A percentile compares a stretch with the other conserved stretches of the same genome.
Evolutionary conservation across 2,113 vertebrate species (phyloP).

Genomic region (Hemiscyllium ocellatum): DNA sequence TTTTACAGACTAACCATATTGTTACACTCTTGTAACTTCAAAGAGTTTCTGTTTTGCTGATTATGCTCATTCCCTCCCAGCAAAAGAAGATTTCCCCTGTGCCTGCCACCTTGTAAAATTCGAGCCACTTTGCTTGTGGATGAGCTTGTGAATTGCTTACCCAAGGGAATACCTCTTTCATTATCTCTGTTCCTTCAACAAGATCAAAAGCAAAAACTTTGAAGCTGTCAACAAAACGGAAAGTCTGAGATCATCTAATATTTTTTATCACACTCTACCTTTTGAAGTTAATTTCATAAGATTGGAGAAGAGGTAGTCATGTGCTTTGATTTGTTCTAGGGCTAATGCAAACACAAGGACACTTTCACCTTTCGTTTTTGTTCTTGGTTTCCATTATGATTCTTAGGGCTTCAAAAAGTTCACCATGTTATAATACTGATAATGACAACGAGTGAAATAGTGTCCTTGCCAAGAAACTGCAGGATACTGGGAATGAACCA

Average conservation of each 20-base stretch:
- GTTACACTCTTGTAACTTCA: background rate
- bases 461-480: constrained; percentile 6
- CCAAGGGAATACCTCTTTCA: background rate
- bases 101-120: background rate
- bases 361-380: background rate
- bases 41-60: background rate
- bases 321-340: background rate
- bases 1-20: background rate
- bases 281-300: constrained; percentile 15
- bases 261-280: background rate
- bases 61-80: background rate
- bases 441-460: background rate
- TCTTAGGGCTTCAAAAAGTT: background rate
- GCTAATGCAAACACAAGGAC: background rate
- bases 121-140: background rate
- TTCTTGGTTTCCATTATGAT: background rate
- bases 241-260: background rate
- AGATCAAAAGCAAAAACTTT: constrained; percentile 17
- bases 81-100: background rate
- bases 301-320: background rate
- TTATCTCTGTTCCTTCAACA: background rate
- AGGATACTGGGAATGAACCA: background rate
- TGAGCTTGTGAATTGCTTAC: background rate
- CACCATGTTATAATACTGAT: background rate
- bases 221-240: background rate